Base-by-base conservation (phyloP, 2,797 vertebrate species). In the Trachurus trachurus region DNA sequence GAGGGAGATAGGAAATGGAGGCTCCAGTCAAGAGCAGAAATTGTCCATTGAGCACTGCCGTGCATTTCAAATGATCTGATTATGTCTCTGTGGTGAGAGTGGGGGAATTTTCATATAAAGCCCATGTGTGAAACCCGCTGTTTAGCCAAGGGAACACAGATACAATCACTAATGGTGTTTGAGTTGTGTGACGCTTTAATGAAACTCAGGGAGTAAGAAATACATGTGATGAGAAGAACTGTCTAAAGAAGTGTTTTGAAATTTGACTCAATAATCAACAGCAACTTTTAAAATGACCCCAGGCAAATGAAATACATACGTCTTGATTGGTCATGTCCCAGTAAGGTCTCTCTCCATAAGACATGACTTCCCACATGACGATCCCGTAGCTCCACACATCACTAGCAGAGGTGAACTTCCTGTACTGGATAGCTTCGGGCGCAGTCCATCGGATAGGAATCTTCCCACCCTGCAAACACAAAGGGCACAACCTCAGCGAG, bases 321-420 rank as follows among this genome's bases (percentile, higher is more conserved):
- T 96, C 95, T 79, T 96, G 95, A 89, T 96, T 96, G 91, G 95
- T 96, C 95, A 96, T 96, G 89, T 96, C 95, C 95, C 95, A 96
- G 86, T 96, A 96, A 69, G 95, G 95, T 86, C 95, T 92, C 88
- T 96, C 95, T 65, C 95, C 95, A 8, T 96, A 96, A 22, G 95
- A 96, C 95, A 96, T 96, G 77, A 96, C 95, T 85, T 96, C 95
- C 95, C 95, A 96, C 95, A 96, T 96, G 88, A 96, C 95, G 44
- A 96, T 96, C 39, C 95, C 95, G 4, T 96, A 96, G 93, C 95
- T 96, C 95, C 95, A 96, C 81, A 96, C 95, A 39, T 96, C 95
- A 37, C 95, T 96, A 39, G 95, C 95, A 1, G 94, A 95, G 76
- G 95, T 96, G 91, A 96, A 96, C 93, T 96, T 96, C 90, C 95